Evolutionary conservation across 1,140 invertebrate genomes (phyloP).

Genomic region (Calephelis nemesis): DNA sequence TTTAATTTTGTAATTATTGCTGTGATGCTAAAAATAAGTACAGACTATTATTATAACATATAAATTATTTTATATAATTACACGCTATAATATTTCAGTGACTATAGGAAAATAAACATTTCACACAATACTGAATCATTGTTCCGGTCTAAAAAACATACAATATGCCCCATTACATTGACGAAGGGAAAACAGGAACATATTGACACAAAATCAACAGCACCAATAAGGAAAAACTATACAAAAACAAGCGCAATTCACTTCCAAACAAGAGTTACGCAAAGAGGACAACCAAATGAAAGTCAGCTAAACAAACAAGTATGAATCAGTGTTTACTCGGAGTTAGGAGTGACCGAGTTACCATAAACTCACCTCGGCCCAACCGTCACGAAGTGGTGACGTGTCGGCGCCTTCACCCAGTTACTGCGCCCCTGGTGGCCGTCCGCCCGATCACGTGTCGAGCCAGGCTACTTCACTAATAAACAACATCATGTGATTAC

Average conservation of each 20-base stretch:
- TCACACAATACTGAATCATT: too few relatives aligned
- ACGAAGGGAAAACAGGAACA: too few relatives aligned
- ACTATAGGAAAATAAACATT: too few relatives aligned
- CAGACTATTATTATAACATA: too few relatives aligned
- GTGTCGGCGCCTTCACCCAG: slow-evolving; percentile 56
- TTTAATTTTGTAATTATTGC: too few relatives aligned
- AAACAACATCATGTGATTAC: slow-evolving; percentile 14
- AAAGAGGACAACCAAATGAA: slow-evolving; percentile 37
- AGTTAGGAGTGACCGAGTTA: slow-evolving; percentile 45
- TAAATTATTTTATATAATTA: too few relatives aligned
- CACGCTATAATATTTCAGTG: too few relatives aligned
- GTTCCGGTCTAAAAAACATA: too few relatives aligned
- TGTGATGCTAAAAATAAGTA: too few relatives aligned
- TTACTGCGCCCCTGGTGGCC: slow-evolving; percentile 47
- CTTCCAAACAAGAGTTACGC: slow-evolving; percentile 20
- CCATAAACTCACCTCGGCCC: slow-evolving; percentile 59
- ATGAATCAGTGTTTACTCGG: slow-evolving; percentile 50
- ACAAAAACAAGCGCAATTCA: not conserved
- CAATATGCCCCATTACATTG: too few relatives aligned
- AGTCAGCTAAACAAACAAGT: slow-evolving; percentile 45
- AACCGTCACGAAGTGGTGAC: slow-evolving; percentile 56
- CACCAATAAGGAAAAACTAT: not conserved
- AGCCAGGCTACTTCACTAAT: slow-evolving; percentile 36
- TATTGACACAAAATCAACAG: too few relatives aligned
- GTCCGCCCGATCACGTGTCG: slow-evolving; percentile 39